Conservation (phyloP, 2,888 invertebrate species). For the Drosophila peninsularis region DNA sequence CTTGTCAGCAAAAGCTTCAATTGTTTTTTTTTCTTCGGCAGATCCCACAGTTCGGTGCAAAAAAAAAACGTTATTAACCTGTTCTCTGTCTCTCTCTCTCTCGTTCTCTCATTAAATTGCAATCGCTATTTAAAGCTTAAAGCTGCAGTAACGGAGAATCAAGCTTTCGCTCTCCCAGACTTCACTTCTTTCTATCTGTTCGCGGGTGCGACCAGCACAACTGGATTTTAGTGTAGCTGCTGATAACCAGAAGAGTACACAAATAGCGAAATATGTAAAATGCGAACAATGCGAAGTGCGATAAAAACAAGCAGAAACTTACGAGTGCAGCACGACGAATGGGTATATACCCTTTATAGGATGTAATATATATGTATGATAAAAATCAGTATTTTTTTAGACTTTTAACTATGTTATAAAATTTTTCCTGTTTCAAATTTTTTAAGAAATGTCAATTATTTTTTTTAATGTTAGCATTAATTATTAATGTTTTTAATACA, state of each 20-base stretch:
- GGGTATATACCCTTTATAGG: background rate
- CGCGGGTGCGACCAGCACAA: constrained; percentile 28
- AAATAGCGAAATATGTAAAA: constrained; percentile 58
- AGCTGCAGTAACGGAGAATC: constrained; percentile 15
- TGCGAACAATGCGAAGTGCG: constrained; percentile 52
- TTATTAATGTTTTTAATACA: no score
- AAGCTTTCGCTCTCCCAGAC: constrained; percentile 9
- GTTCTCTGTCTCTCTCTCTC: constrained; percentile 10
- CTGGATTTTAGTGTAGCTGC: constrained; percentile 12
- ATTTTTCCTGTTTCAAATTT: no score
- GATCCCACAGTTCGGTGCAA: constrained; percentile 17
- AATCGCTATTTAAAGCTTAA: constrained; percentile 14
- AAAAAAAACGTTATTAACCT: constrained; percentile 6
- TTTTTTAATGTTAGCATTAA: no score
- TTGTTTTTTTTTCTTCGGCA: background rate
- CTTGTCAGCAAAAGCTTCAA: constrained; percentile 8
- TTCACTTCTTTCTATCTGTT: constrained; percentile 4
- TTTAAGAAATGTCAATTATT: no score
- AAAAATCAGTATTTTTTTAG: no score
- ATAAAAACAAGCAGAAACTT: constrained; percentile 37
- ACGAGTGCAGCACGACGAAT: background rate
- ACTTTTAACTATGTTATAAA: no score
- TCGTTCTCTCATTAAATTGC: constrained; percentile 5
- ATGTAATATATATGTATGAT: background rate
- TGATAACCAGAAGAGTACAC: constrained; percentile 63